Conservation (phyloP, 2,888 invertebrate species). For the Nasonia oneida region DNA sequence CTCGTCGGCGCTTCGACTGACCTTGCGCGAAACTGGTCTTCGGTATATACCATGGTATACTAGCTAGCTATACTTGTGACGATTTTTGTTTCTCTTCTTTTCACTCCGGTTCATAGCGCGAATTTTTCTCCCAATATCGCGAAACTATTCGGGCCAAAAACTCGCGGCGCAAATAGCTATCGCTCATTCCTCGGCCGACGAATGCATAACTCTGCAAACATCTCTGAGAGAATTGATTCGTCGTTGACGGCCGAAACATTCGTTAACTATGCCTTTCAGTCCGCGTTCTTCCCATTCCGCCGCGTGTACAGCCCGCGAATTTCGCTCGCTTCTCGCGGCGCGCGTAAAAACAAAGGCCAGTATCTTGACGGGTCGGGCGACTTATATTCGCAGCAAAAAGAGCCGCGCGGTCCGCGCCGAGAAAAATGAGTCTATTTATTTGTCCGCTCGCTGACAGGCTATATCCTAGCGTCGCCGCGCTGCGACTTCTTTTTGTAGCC, state of each 20-base stretch:
- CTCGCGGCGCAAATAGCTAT: background rate
- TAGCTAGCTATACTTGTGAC: background rate
- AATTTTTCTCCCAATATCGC: background rate
- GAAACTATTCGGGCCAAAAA: background rate
- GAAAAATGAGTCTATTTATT: constrained; percentile 46
- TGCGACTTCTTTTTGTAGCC: background rate
- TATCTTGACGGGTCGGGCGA: constrained; percentile 1
- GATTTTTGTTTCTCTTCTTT: background rate
- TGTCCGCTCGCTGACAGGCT: constrained; percentile 20
- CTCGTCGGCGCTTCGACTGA: background rate
- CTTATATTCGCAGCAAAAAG: constrained; percentile 18
- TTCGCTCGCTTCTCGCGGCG: background rate
- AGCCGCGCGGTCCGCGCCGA: background rate
- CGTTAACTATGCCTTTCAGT: background rate
- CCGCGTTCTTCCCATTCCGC: background rate
- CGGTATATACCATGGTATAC: no score
- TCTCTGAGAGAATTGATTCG: background rate
- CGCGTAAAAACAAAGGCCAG: background rate
- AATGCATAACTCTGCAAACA: constrained; percentile 6
- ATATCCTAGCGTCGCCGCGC: background rate
- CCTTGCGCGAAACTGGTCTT: background rate
- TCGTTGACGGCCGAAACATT: background rate
- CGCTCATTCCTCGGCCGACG: background rate
- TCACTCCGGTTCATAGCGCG: background rate
- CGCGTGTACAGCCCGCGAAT: background rate